A percentile compares a stretch with the other conserved stretches of the same genome.
Conservation (phyloP, 2,888 invertebrate species). For the Nineta flava region DNA sequence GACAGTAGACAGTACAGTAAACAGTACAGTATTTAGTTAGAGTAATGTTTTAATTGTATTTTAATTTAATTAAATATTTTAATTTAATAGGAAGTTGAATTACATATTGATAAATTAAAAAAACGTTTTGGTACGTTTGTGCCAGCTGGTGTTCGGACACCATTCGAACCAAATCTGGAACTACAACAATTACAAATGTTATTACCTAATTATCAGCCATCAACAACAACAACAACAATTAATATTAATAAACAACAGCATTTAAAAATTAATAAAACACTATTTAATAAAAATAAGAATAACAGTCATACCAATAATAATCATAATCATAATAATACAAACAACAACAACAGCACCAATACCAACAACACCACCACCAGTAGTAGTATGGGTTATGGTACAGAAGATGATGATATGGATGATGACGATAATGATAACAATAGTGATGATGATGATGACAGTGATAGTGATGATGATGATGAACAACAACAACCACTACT, state of each 20-base stretch:
- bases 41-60: slow-evolving; percentile 2
- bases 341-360: too few relatives aligned
- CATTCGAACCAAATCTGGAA: slow-evolving; percentile 45
- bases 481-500: too few relatives aligned
- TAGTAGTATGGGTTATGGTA: not conserved
- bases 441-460: slow-evolving; percentile 10
- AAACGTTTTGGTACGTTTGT: slow-evolving; percentile 55
- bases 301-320: not conserved
- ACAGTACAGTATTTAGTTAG: too few relatives aligned
- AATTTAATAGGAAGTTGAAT: slow-evolving; percentile 45
- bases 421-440: slow-evolving; percentile 8
- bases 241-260: not conserved
- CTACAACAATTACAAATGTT: slow-evolving; percentile 45
- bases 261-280: slow-evolving; percentile 4
- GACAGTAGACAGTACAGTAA: too few relatives aligned
- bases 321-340: too few relatives aligned
- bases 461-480: slow-evolving; percentile 16
- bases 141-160: slow-evolving; percentile 54
- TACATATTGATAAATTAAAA: slow-evolving; percentile 57
- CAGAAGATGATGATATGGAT: slow-evolving; percentile 8
- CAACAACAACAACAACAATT: slow-evolving; percentile 4
- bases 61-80: not conserved
- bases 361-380: not conserved
- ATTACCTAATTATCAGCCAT: slow-evolving; percentile 29
- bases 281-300: slow-evolving; percentile 5